Base-by-base conservation (phyloP, 53 echinoderm and acorn worm species). In the Paracentrotus lividus region DNA sequence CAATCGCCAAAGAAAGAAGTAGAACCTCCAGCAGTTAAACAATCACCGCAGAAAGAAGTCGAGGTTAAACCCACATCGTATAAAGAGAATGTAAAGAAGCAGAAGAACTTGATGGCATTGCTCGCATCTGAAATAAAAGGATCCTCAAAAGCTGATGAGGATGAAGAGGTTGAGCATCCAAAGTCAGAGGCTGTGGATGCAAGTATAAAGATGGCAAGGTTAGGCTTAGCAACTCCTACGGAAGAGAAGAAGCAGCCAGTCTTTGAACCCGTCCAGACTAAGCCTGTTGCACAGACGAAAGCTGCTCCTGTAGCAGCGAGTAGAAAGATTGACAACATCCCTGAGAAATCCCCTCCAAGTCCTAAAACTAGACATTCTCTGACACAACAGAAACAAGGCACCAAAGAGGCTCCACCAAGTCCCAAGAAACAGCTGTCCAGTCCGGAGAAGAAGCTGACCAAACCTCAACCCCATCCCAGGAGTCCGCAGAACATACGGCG, bases 191-290 rank as follows among this genome's bases (percentile, higher is more conserved):
- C 94, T 38, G 90, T 94, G 44, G 94, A 94, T 49, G 90, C 67
- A 10, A 94, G 90, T 47, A 94, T 94, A 36, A 94, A 94, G 81
- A 78, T 88, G 85, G 94, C 94, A 9, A 42, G 94, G 66, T 67
- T 93, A 67, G 93, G 93, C 26, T 55, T 27, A 43, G 56, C 81
- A 20, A 49, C 90, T 4, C 34, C 90, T 1, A 72, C 89, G 2
- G 43, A 51, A 27, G 90, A 72, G 18, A 75, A 90, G 38, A 49
- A 68, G 15, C 21, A 90, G 53, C 18, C 52, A 0, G 27, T 72
- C 49, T 23, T 49, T 31, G 89, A 64, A 64, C 21, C 44, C 5
- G 61, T 61, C 0, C 29, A 44, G 65, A 42, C 89, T 40, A 33
- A 67, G 13, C 72, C 75, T 92, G 81, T 42, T 77, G 81, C 56